Base-by-base conservation (phyloP, 1,140 invertebrate species). In the Anoplolepis gracilipes region DNA sequence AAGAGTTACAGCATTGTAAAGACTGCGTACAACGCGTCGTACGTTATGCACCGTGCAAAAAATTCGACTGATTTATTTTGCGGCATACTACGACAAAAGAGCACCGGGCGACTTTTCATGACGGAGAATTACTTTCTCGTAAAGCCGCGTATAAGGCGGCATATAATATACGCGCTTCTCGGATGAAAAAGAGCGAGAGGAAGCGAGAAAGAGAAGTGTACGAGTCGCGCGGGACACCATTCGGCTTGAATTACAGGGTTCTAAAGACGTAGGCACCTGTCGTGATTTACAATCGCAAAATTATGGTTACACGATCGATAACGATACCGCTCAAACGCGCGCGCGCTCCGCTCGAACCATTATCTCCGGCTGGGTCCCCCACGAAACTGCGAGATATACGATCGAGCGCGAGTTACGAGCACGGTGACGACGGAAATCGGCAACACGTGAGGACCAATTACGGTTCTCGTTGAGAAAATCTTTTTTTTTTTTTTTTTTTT, bases 281-380 rank as follows among this genome's bases (percentile, higher is more conserved):
- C 89, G 85, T 90, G 88, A 90, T 90, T 90, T 90, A 90, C 88
- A 86, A 62, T 90, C 89, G 59, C 85, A 61, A 90, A 90, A 90
- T 90, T 88, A 90, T 76, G 84, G 89, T 90, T 90, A 88, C 88
- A 82, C 46, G 88, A 90, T 90, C 88, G 82, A 82, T 70, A 89
- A 89, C 69, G 88, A 90, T 90, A 85, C 85, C 75, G 88, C 46
- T 79, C 62, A 73, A 86, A 88, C 53, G 70, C 53, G 49, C 70
- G 30, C 77, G 55, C 55, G 22, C 57, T 77, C 36, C 46, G 46
- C 36, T 77, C 53, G 64, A 49, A 33, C 72, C 87, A 89, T 90
- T 90, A 90, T 90, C 65, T 78, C 46, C 11, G 46, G 11, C 57
- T 28, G 11, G 69, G 73, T 89, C 73, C 87, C 87, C 84, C 87